Conservation (phyloP, 2,888 invertebrate species). For the Cenopis cana region DNA sequence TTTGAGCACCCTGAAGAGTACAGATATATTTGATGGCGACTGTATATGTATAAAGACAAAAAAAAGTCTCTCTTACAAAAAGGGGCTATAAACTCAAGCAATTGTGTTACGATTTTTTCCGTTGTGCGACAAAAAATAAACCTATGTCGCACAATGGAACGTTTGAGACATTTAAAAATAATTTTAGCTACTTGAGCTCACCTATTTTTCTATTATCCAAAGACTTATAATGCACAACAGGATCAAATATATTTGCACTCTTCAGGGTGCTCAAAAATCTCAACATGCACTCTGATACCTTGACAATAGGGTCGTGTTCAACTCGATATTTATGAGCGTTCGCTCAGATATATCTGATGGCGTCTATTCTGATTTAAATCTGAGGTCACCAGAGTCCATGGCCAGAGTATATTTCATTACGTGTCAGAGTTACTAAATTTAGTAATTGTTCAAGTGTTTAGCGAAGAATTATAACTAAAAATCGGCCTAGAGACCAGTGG, state of each 20-base stretch:
- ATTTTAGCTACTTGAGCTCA: too few relatives aligned
- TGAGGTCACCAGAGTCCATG: neutral
- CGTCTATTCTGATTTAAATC: too few relatives aligned
- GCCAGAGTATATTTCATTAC: slow-evolving; percentile 11
- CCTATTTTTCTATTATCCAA: neutral
- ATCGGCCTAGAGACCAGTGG: slow-evolving; percentile 18
- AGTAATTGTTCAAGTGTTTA: slow-evolving; percentile 33
- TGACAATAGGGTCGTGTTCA: too few relatives aligned
- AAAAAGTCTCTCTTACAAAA: too few relatives aligned
- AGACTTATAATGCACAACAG: neutral
- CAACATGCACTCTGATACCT: too few relatives aligned
- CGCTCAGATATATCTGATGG: too few relatives aligned
- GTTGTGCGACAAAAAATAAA: neutral
- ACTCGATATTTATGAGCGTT: too few relatives aligned
- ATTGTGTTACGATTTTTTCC: neutral
- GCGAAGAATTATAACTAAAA: slow-evolving; percentile 30
- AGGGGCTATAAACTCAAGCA: too few relatives aligned
- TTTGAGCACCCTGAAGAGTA: too few relatives aligned
- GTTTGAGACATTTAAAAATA: neutral
- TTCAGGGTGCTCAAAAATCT: too few relatives aligned
- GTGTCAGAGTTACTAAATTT: slow-evolving; percentile 32
- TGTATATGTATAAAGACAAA: too few relatives aligned
- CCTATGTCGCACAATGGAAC: neutral
- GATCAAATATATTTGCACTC: neutral
- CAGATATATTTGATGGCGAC: too few relatives aligned